Evolutionary conservation across 64 coral and sea anemone genomes (phyloP).

Genomic region (Porites australiensis): DNA sequence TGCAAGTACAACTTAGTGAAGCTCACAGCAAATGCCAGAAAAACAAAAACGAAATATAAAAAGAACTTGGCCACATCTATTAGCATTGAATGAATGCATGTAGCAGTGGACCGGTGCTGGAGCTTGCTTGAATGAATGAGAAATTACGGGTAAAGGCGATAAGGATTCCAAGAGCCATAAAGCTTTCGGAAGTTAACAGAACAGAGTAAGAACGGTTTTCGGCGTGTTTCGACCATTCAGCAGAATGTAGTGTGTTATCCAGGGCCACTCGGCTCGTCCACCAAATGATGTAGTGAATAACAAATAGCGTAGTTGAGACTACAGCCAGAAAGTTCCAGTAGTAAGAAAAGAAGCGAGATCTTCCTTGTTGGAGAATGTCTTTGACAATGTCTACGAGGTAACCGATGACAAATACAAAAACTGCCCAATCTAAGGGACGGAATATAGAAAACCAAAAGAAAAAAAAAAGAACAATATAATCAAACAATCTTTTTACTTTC

Average conservation of each 20-base stretch:
- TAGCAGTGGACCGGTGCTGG: slow-evolving; percentile 16
- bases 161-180: not conserved
- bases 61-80: slow-evolving; percentile 29
- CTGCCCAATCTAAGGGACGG: not conserved
- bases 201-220: not conserved
- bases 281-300: slow-evolving; percentile 13
- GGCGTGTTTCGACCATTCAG: not conserved
- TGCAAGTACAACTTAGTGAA: slow-evolving; percentile 17
- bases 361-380: not conserved
- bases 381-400: not conserved
- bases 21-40: slow-evolving; percentile 30
- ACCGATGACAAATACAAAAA: not conserved
- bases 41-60: slow-evolving; percentile 31
- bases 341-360: slow-evolving; percentile 33
- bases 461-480: not conserved
- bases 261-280: not conserved
- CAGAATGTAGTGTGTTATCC: not conserved
- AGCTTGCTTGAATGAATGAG: slow-evolving; percentile 2
- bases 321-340: slow-evolving; percentile 5
- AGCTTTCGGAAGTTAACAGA: not conserved
- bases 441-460: not conserved
- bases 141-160: slow-evolving; percentile 18
- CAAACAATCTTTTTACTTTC: too few relatives aligned
- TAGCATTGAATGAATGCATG: slow-evolving; percentile 12
- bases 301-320: not conserved